Conservation (phyloP, 1,140 invertebrate species). For the Brachionus manjavacas region DNA sequence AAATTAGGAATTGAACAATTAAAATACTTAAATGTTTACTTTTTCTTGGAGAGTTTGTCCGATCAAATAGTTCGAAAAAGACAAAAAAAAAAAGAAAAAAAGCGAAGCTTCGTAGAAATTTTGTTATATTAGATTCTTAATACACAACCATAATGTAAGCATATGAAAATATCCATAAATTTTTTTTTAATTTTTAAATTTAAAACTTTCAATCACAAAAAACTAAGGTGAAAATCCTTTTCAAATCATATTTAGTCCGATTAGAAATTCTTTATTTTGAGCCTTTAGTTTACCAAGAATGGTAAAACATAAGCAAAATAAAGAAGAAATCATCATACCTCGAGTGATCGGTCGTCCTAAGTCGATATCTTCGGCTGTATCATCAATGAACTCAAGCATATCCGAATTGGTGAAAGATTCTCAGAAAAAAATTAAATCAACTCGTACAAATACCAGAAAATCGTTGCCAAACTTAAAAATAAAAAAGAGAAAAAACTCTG, state of each 20-base stretch:
- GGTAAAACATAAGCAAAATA: conserved; percentile 3
- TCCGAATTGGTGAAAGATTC: not conserved
- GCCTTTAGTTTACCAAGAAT: not conserved
- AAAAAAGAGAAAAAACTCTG: conserved; percentile 8
- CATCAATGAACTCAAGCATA: conserved; percentile 1
- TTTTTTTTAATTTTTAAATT: not conserved
- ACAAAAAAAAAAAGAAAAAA: not conserved
- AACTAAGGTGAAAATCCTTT: not conserved
- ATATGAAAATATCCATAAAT: not conserved
- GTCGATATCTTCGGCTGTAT: not conserved
- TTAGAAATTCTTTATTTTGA: not conserved
- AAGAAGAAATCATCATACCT: not conserved
- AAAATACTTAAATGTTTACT: too few species aligned
- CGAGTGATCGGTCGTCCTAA: not conserved
- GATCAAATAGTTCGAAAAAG: not conserved
- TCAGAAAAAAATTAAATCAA: not conserved
- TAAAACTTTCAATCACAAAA: not conserved
- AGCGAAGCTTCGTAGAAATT: not conserved
- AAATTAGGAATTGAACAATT: too few species aligned
- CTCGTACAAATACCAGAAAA: not conserved
- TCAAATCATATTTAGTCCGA: not conserved
- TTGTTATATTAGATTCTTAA: not conserved
- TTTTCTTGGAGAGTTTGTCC: too few species aligned
- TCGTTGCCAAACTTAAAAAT: not conserved
- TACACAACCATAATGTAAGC: not conserved